phyloP scores from a whole-genome alignment of 2,113 vertebrate species.

The Stigmatopora nigra region DNA sequence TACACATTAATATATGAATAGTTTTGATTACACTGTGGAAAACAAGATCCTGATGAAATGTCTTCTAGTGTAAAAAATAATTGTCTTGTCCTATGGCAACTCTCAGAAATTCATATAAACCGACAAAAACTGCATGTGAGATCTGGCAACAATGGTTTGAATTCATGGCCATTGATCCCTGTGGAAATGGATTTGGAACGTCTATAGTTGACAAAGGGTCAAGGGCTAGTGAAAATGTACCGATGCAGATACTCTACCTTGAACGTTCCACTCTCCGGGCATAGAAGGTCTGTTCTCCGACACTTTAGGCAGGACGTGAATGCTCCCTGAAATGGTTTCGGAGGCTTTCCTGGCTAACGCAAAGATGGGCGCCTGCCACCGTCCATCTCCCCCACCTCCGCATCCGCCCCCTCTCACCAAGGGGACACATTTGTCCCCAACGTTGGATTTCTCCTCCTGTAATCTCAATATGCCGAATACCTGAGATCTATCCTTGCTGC shows the following conservation, averaged over 20 bases:
- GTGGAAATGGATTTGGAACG: too few species aligned
- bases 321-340: constrained; percentile 74
- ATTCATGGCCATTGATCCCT: too few species aligned
- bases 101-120: too few species aligned
- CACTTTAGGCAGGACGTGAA: constrained; percentile 73
- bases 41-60: too few species aligned
- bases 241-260: constrained; percentile 54
- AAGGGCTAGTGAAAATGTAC: neutral
- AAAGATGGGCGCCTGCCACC: constrained; percentile 78
- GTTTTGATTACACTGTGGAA: too few species aligned
- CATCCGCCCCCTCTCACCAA: constrained; percentile 42
- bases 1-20: too few species aligned
- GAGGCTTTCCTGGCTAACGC: constrained; percentile 76
- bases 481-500: constrained; percentile 65
- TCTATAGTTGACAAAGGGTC: too few species aligned
- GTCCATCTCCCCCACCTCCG: constrained; percentile 60
- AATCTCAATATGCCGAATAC: constrained; percentile 72
- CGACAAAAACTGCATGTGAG: too few species aligned
- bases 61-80: too few species aligned
- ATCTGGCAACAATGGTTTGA: too few species aligned
- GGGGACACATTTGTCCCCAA: constrained; percentile 50
- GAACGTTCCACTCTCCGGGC: constrained; percentile 65
- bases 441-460: constrained; percentile 67
- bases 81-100: too few species aligned
- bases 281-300: constrained; percentile 67